phyloP scores from a whole-genome alignment of 64 coral and sea anemone species.

The Stichodactyla mertensii region DNA sequence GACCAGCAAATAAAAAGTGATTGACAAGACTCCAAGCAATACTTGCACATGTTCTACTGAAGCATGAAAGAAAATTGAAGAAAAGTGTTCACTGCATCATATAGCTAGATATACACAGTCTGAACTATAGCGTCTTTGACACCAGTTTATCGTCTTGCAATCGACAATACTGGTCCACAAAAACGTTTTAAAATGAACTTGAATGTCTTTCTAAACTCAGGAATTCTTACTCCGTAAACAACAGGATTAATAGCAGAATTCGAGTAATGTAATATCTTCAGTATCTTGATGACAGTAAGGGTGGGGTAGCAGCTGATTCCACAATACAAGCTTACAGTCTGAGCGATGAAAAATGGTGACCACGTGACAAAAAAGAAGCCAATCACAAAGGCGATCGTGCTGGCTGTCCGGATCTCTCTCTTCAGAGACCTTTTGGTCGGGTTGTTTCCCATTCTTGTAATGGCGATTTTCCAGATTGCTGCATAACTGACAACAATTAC shows the following conservation, averaged over 20 bases:
- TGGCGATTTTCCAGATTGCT: slow-evolving; percentile 79
- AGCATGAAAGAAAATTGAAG: too few relatives aligned
- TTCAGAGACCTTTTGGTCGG: slow-evolving; percentile 77
- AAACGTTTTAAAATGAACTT: slow-evolving; percentile 80
- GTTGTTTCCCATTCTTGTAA: slow-evolving; percentile 85
- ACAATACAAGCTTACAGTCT: slow-evolving; percentile 22
- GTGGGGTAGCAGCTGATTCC: not conserved
- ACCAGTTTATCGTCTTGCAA: slow-evolving; percentile 33
- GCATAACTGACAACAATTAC: slow-evolving; percentile 79
- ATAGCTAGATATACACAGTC: not conserved
- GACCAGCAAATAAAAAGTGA: too few relatives aligned
- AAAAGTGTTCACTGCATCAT: not conserved
- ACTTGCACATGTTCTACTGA: too few relatives aligned
- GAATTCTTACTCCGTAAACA: slow-evolving; percentile 89
- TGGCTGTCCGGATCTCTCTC: slow-evolving; percentile 63
- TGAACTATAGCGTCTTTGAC: too few relatives aligned
- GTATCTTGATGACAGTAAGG: slow-evolving; percentile 2
- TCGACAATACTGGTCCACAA: slow-evolving; percentile 44
- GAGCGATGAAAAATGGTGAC: slow-evolving; percentile 75
- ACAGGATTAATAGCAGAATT: slow-evolving; percentile 84
- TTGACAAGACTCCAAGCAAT: too few relatives aligned
- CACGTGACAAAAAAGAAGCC: slow-evolving; percentile 82
- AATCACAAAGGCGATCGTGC: slow-evolving; percentile 89
- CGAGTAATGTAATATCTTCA: slow-evolving; percentile 79
- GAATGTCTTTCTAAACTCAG: slow-evolving; percentile 88